phyloP scores from a whole-genome alignment of 1,140 invertebrate genomes.

The Metopolophium dirhodum region DNA sequence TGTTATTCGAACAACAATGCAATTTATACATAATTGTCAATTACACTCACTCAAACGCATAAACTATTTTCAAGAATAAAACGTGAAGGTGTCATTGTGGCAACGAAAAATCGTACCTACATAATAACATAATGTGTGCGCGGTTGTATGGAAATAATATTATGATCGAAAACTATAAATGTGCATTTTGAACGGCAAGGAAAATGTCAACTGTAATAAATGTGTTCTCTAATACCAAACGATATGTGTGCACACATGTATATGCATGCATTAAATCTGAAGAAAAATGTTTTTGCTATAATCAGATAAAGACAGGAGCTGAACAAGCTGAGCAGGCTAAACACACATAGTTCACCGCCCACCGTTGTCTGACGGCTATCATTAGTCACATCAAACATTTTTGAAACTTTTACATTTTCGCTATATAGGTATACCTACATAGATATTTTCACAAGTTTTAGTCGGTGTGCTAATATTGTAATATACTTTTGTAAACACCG shows the following conservation, averaged over 20 bases:
- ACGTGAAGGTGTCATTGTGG: constrained; percentile 33
- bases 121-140: too few species aligned
- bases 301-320: constrained; percentile 44
- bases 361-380: constrained; percentile 37
- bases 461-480: background rate
- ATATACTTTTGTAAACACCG: background rate
- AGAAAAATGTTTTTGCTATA: background rate
- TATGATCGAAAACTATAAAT: constrained; percentile 5
- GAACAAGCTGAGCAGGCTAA: background rate
- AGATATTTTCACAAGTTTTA: background rate
- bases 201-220: constrained; percentile 49
- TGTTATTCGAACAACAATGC: background rate
- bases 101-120: background rate
- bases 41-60: constrained; percentile 32
- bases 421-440: background rate
- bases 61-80: background rate
- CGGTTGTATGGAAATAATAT: background rate
- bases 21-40: constrained; percentile 31
- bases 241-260: background rate
- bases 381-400: constrained; percentile 27
- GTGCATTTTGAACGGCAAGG: background rate
- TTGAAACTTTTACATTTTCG: constrained; percentile 24
- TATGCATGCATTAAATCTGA: background rate
- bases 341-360: constrained; percentile 38
- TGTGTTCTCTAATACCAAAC: constrained; percentile 10